Base-by-base conservation (phyloP, 53 echinoderm and acorn worm genomes). In the Paracentrotus lividus region DNA sequence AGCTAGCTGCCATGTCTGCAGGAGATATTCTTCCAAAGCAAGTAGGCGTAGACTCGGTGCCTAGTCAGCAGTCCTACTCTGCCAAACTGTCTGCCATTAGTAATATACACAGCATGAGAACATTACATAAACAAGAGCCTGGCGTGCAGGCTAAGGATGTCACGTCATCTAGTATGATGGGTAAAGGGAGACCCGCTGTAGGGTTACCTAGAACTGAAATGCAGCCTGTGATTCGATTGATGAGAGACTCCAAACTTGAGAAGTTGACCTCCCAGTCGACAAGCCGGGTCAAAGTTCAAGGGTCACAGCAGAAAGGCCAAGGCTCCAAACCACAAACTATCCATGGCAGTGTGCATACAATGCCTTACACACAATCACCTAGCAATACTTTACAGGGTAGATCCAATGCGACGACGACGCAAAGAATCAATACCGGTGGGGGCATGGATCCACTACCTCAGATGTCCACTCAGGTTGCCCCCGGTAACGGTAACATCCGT, bases 141-240 rank as follows among this genome's bases (percentile, higher is more conserved):
- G 92, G 92, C n/a, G n/a, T 92, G 43, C 92, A 92, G 81, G 92
- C 92, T 42, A 92, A 92, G 81, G 92, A 92, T 78, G 92, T 92
- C 1, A 92, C 92, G 40, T 92, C 92, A 7, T 92, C 92, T 16
- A 42, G 77, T 42, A 77, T 81, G 81, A 61, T 57, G 66, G 40
- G 85, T 47, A 81, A 81, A 47, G 81, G 9, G 27, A 44, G 81
- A 45, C 44, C 24, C 3, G 10, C 45, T 10, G 49, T 81, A 1
- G 64, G 57, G 24, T 38, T 42, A 23, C 42, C 36, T 21, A 77
- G 34, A 55, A 33, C 78, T 38, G 57, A 31, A 53, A 91, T 40
- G 77, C 98, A 96, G 94, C 96, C 98, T 0, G 91, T 96, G 1
- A 95, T 96, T 24, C 93, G 94, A 52, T 88, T 96, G 8, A 95